phyloP scores from a whole-genome alignment of 2,797 vertebrate genomes.

The Antrozous pallidus region DNA sequence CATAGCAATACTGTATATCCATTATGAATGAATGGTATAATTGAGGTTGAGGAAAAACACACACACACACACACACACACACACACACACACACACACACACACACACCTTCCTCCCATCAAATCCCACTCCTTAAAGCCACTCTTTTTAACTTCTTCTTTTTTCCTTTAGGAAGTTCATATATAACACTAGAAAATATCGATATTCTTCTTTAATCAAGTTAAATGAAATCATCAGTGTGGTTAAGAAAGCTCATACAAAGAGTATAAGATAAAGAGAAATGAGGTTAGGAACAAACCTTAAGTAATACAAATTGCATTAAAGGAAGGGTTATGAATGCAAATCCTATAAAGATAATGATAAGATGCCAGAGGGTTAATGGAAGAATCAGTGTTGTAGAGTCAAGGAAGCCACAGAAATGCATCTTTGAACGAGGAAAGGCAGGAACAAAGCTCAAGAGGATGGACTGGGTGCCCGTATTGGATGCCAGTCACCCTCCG shows the following conservation, averaged over 20 bases:
- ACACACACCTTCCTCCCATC: not conserved
- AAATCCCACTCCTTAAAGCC: not conserved
- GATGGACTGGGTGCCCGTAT: rapidly evolving
- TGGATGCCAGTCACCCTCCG: not conserved
- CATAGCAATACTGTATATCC: not conserved
- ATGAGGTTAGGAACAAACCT: not conserved
- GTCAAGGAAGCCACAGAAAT: not conserved
- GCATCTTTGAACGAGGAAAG: not conserved
- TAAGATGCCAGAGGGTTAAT: not conserved
- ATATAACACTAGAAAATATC: not conserved
- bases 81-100: not conserved
- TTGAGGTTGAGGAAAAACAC: not conserved
- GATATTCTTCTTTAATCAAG: not conserved
- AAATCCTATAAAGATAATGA: not conserved
- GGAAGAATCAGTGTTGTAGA: not conserved
- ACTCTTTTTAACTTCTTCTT: not conserved
- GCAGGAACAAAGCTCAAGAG: rapidly evolving
- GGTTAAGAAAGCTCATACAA: not conserved
- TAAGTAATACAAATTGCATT: not conserved
- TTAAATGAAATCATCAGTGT: not conserved
- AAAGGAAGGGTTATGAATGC: not conserved
- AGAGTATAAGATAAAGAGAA: not conserved
- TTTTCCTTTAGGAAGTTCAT: not conserved
- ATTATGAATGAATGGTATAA: not conserved
- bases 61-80: not conserved